These are phyloP conservation scores for Hemiprocne comata DNA, from an alignment of 2,113 vertebrate genomes.

Conservation along the genomic window DNA sequence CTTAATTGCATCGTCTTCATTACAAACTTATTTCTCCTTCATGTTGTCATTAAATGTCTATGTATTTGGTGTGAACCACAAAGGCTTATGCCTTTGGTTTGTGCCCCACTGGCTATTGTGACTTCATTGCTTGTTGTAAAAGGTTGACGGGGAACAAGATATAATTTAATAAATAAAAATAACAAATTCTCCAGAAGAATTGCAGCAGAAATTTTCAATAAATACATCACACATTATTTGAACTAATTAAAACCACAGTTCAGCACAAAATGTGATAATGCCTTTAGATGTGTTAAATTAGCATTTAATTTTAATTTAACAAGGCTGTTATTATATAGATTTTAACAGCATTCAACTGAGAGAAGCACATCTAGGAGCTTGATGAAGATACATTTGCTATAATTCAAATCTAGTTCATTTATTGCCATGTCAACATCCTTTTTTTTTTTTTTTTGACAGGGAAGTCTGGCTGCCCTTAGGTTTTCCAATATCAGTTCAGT, in stretches of 20 bases:
- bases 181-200: conserved; percentile 4
- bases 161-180: conserved; percentile 27
- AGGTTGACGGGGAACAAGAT: background rate
- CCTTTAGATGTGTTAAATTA: conserved; percentile 42
- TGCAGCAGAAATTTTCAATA: background rate
- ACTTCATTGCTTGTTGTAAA: background rate
- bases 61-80: background rate
- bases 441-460: background rate
- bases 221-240: conserved; percentile 14
- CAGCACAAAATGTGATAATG: conserved; percentile 23
- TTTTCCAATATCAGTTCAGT: background rate
- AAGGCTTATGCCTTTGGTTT: conserved; percentile 1
- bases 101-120: background rate
- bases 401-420: background rate
- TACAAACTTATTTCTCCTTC: background rate
- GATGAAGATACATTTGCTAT: background rate
- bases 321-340: conserved; percentile 14
- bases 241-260: conserved; percentile 23
- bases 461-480: background rate
- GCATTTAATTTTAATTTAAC: conserved; percentile 63
- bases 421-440: background rate
- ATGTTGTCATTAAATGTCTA: conserved; percentile 2
- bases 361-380: background rate
- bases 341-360: background rate
- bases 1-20: background rate